phyloP scores from a whole-genome alignment of 2,113 vertebrate species.

The Rostratula benghalensis region DNA sequence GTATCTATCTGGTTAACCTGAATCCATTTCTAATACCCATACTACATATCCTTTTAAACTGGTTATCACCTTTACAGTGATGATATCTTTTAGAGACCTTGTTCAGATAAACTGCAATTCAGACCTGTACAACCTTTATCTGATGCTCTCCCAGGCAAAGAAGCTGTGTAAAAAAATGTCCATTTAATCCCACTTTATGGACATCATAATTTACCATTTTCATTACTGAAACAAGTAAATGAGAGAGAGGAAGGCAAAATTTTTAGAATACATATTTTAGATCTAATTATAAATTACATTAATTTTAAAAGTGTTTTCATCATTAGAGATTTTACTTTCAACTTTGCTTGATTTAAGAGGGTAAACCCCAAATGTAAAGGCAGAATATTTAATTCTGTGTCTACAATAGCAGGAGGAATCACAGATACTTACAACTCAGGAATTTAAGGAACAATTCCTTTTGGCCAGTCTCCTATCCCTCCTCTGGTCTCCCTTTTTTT shows the following conservation, averaged over 20 bases:
- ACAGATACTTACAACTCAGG: not conserved
- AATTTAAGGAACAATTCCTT: not conserved
- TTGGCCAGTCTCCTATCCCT: not conserved
- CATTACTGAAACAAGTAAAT: not conserved
- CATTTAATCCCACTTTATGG: not conserved
- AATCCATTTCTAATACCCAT: constrained; percentile 32
- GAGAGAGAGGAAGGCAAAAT: not conserved
- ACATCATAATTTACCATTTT: not conserved
- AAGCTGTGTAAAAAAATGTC: not conserved
- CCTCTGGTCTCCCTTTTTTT: not conserved
- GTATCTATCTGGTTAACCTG: constrained; percentile 21
- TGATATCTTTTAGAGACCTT: not conserved
- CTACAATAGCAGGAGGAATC: not conserved
- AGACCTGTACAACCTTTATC: not conserved
- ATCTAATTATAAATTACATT: not conserved
- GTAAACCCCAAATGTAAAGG: not conserved
- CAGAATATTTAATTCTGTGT: not conserved
- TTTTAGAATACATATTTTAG: not conserved
- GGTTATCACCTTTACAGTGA: not conserved
- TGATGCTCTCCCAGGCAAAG: not conserved
- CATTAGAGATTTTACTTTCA: not conserved
- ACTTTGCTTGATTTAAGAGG: not conserved
- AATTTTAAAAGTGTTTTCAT: not conserved
- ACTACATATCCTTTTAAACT: not conserved
- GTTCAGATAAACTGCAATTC: not conserved